Conservation (phyloP, 2,797 vertebrate species). For the Megalops cyprinoides region DNA sequence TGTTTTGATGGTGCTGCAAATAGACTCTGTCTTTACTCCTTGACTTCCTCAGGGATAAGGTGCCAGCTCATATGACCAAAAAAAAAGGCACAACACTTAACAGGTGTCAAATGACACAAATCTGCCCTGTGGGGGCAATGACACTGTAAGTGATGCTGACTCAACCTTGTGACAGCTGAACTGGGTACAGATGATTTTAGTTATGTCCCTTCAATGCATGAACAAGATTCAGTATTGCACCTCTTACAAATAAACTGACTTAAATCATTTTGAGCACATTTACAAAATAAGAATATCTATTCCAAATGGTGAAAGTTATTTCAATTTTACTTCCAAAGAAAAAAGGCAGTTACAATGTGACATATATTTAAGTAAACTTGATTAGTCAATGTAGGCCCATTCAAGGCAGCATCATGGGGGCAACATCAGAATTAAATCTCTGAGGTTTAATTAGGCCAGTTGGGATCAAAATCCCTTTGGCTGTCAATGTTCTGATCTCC, state of each 20-base stretch:
- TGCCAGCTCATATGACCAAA: not conserved
- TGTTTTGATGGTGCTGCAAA: not conserved
- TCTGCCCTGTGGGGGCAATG: not conserved
- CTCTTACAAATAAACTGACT: not conserved
- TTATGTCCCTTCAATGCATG: not conserved
- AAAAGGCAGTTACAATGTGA: constrained; percentile 11
- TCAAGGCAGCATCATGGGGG: not conserved
- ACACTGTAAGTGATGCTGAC: not conserved
- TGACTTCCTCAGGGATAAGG: too few relatives aligned
- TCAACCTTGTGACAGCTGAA: too few relatives aligned
- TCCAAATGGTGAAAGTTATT: too few relatives aligned
- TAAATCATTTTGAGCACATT: not conserved
- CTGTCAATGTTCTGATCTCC: constrained; percentile 25
- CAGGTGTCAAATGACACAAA: not conserved
- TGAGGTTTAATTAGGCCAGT: constrained; percentile 22
- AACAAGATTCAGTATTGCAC: not conserved
- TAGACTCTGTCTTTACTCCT: not conserved
- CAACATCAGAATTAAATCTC: not conserved
- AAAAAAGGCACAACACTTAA: not conserved
- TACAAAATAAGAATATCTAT: too few relatives aligned
- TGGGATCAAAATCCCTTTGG: constrained; percentile 26
- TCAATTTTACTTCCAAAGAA: not conserved
- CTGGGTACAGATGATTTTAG: not conserved
- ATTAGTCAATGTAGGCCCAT: constrained; percentile 17
- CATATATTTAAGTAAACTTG: not conserved